Conservation (phyloP, 2,113 vertebrate genomes). For the Suncus etruscus region DNA sequence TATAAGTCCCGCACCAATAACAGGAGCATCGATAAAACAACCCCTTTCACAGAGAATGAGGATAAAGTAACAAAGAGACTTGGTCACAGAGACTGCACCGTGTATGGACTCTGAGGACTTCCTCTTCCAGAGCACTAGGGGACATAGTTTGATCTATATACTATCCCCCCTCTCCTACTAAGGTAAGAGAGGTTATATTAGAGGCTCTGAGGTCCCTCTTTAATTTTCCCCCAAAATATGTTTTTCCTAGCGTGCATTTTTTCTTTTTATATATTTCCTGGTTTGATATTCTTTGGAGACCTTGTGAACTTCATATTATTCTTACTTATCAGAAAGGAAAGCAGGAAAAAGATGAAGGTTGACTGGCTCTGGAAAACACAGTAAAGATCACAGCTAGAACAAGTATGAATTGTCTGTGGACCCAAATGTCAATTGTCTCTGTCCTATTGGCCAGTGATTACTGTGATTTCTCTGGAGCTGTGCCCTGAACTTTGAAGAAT, state of each 20-base stretch:
- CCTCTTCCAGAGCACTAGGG: background rate
- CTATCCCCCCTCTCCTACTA: background rate
- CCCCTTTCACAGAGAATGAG: background rate
- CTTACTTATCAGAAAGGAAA: background rate
- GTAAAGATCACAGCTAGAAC: background rate
- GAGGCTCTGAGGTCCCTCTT: background rate
- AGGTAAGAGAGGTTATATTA: background rate
- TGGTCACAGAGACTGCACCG: too few species aligned
- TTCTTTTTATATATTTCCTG: background rate
- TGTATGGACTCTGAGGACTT: background rate
- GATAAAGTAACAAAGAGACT: background rate
- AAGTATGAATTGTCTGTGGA: background rate
- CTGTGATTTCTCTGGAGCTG: fast-evolving
- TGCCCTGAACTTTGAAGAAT: background rate
- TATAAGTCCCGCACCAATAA: background rate
- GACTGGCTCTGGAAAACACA: background rate
- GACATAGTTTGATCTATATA: background rate
- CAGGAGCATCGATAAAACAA: background rate
- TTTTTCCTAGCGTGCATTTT: background rate
- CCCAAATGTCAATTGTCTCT: background rate
- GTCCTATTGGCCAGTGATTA: fast-evolving
- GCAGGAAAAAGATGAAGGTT: background rate
- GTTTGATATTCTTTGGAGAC: background rate
- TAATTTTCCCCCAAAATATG: background rate
- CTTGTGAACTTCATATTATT: background rate